These are phyloP conservation scores for Rallus crepitans DNA, from an alignment of 2,797 vertebrate genomes.

Conservation along the genomic window DNA sequence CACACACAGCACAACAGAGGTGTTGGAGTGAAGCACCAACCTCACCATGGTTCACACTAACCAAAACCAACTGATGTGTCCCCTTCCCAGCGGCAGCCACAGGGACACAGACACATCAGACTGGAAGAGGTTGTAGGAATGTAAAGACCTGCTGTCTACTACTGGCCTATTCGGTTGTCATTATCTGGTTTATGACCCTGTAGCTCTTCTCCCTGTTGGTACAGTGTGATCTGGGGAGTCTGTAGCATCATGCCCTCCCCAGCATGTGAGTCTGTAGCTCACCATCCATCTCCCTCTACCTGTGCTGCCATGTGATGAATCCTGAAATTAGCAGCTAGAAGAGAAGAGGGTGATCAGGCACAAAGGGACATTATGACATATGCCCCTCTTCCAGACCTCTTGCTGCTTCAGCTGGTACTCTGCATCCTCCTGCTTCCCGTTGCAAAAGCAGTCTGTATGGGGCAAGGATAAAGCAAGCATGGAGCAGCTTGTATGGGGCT, in stretches of 20 bases:
- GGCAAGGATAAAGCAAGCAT: too few relatives aligned
- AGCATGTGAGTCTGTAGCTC: neutral
- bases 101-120: neutral
- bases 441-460: neutral
- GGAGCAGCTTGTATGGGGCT: neutral
- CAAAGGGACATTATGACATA: neutral
- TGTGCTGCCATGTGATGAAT: neutral
- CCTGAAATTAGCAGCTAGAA: neutral
- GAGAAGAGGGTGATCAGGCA: neutral
- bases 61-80: rapidly evolving
- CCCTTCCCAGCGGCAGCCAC: neutral
- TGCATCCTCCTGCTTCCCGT: neutral
- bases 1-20: rapidly evolving
- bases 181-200: neutral
- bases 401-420: neutral
- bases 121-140: neutral
- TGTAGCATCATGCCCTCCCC: neutral
- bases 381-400: neutral
- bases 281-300: neutral
- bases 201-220: neutral
- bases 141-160: neutral
- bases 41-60: neutral
- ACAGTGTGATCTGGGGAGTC: neutral
- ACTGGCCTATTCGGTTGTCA: neutral
- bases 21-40: neutral